Conservation (phyloP, 1,140 invertebrate genomes). For the Lucilia sericata region DNA sequence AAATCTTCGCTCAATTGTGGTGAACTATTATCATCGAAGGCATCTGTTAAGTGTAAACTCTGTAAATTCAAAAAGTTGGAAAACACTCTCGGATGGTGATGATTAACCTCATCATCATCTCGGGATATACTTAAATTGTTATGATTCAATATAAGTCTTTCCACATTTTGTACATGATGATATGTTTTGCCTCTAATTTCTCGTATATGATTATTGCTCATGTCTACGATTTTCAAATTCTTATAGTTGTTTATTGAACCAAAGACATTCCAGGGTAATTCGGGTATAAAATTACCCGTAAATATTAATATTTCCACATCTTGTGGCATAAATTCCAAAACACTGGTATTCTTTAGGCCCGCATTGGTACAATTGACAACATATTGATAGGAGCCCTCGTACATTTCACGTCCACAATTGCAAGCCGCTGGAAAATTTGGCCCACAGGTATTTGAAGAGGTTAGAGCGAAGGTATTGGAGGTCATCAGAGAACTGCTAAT, state of each 20-base stretch:
- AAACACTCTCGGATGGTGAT: constrained; percentile 80
- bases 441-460: constrained; percentile 65
- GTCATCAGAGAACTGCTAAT: background rate
- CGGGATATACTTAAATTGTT: constrained; percentile 77
- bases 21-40: constrained; percentile 78
- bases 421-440: constrained; percentile 70
- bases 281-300: constrained; percentile 76
- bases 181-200: constrained; percentile 83
- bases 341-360: constrained; percentile 71
- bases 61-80: constrained; percentile 81
- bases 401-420: constrained; percentile 70
- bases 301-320: constrained; percentile 81
- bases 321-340: constrained; percentile 75
- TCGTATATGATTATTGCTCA: constrained; percentile 82
- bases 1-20: constrained; percentile 75
- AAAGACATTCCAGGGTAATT: constrained; percentile 80
- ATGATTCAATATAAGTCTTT: constrained; percentile 80
- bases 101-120: constrained; percentile 71
- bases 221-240: constrained; percentile 77
- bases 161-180: constrained; percentile 79
- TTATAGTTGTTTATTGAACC: constrained; percentile 73
- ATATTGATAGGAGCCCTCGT: constrained; percentile 71
- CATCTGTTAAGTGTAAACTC: constrained; percentile 81
- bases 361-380: constrained; percentile 82
- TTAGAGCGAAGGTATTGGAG: background rate